Percentiles rank a stretch among this genome's conserved stretches.
Conservation (phyloP, 2,797 vertebrate genomes). For the Sebastolobus altivelis region DNA sequence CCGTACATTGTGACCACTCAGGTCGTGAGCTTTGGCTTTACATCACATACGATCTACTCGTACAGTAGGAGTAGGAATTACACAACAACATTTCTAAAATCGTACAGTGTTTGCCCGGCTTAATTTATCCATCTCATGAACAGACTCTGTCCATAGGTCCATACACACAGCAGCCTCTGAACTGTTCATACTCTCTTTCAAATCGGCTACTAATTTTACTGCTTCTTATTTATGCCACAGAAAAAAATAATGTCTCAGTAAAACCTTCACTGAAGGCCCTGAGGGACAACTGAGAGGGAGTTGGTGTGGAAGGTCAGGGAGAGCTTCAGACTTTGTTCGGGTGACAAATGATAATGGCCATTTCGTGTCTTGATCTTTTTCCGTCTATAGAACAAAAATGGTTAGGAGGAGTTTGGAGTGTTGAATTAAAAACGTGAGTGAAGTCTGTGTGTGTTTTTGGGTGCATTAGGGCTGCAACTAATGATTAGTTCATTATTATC, state of each 20-base stretch:
- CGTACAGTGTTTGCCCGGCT: no score
- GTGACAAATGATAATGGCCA: constrained; percentile 37
- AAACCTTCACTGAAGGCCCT: constrained; percentile 31
- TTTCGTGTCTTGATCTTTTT: neutral
- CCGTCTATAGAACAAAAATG: constrained; percentile 14
- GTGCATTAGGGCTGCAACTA: neutral
- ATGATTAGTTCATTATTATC: neutral
- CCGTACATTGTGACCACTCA: no score
- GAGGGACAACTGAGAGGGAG: constrained; percentile 37
- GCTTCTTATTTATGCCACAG: constrained; percentile 50
- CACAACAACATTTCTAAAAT: no score
- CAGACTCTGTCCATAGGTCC: neutral
- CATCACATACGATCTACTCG: no score
- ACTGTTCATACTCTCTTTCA: constrained; percentile 17
- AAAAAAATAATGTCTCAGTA: constrained; percentile 30
- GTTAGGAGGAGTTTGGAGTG: neutral
- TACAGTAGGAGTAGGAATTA: no score
- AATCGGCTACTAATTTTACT: neutral
- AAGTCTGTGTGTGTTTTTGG: neutral
- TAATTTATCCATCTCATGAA: neutral
- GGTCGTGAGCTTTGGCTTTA: no score
- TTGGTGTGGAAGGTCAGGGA: constrained; percentile 34
- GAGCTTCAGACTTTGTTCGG: constrained; percentile 21
- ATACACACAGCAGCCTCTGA: neutral
- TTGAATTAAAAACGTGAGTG: neutral